Evolutionary conservation across 2,797 vertebrate genomes (phyloP).

Genomic region (Enteromius paludinosus): DNA sequence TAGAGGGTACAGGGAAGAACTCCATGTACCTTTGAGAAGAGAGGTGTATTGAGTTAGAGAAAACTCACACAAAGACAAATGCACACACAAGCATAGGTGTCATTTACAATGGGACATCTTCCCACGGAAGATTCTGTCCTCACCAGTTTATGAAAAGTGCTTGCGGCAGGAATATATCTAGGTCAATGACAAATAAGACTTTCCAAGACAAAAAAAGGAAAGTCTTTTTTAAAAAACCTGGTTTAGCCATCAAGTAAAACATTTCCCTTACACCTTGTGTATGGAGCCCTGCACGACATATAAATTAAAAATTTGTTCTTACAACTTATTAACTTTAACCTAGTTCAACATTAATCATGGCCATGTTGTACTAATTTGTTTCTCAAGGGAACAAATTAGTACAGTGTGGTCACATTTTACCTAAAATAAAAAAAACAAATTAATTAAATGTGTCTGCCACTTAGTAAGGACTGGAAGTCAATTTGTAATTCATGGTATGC

Average conservation of each 20-base stretch:
- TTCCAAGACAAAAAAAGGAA: neutral
- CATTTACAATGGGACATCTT: conserved; percentile 5
- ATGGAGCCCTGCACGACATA: neutral
- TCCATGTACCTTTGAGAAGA: conserved; percentile 90
- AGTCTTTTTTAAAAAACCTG: neutral
- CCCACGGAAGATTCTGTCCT: neutral
- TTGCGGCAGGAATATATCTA: neutral
- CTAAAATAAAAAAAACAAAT: neutral
- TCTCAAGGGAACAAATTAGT: conserved; percentile 2
- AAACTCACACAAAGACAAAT: conserved; percentile 45
- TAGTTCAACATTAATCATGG: neutral
- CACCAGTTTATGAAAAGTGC: neutral
- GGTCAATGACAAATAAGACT: neutral
- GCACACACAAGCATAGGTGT: conserved; percentile 27
- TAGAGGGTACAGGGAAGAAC: conserved; percentile 92
- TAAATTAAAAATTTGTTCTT: neutral
- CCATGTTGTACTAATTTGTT: neutral
- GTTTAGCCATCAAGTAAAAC: neutral
- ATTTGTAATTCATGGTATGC: neutral
- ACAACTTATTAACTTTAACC: neutral
- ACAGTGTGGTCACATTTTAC: neutral
- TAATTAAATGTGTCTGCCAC: neutral
- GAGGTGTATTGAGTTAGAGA: conserved; percentile 9
- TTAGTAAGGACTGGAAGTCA: neutral
- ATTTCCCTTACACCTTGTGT: neutral